These are phyloP conservation scores for Aythya baeri DNA, from an alignment of 2,113 vertebrate species.

Conservation along the genomic window DNA sequence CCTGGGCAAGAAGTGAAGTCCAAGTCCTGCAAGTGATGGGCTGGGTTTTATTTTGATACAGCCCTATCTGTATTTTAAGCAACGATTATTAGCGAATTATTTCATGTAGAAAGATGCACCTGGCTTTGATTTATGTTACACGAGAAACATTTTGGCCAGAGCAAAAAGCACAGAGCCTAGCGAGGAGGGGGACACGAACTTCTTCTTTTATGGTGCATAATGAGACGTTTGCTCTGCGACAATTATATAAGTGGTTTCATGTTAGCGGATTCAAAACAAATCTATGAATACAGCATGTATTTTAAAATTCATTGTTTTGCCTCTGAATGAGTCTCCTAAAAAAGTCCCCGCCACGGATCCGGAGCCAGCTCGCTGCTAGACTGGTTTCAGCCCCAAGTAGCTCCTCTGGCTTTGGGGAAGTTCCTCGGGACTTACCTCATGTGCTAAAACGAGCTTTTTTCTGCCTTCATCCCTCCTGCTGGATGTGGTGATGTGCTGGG, in stretches of 20 bases:
- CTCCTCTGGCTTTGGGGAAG: neutral
- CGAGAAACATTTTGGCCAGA: neutral
- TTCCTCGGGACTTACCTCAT: neutral
- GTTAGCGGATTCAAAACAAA: neutral
- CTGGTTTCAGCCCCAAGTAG: rapidly evolving
- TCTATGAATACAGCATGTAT: neutral
- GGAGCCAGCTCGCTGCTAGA: neutral
- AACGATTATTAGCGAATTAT: neutral
- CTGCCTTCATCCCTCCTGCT: neutral
- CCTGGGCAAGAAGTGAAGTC: neutral
- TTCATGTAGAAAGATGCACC: neutral
- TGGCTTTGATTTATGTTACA: neutral
- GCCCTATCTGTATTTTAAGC: neutral
- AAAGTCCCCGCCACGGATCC: rapidly evolving
- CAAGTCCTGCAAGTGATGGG: neutral
- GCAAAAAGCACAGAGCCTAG: neutral
- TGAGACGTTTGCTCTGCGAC: neutral
- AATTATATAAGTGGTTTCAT: neutral
- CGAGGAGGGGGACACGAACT: too few relatives aligned
- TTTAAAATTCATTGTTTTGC: neutral
- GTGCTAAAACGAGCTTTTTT: neutral
- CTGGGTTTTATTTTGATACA: neutral
- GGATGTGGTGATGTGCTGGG: rapidly evolving
- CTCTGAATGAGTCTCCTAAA: neutral
- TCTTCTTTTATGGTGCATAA: neutral